Evolutionary conservation across 2,113 vertebrate species (phyloP).

Genomic region (Crocuta crocuta): DNA sequence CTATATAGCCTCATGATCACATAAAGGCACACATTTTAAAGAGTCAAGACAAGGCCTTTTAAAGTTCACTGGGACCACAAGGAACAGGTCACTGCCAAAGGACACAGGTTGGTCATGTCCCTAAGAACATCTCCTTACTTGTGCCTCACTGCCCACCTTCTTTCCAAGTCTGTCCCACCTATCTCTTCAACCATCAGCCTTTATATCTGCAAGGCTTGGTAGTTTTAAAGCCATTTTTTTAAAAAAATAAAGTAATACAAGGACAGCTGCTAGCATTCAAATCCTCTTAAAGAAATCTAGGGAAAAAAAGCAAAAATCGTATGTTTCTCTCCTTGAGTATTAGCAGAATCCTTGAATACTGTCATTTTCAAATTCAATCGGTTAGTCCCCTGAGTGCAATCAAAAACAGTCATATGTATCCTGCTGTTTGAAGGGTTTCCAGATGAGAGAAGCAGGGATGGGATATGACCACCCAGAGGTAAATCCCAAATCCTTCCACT

Average conservation of each 20-base stretch:
- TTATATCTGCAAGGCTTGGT: not conserved
- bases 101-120: not conserved
- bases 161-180: not conserved
- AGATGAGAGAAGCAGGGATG: not conserved
- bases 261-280: not conserved
- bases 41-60: not conserved
- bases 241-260: not conserved
- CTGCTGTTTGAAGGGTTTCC: not conserved
- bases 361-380: conserved; percentile 1
- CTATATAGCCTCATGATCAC: not conserved
- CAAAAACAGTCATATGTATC: not conserved
- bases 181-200: not conserved
- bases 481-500: not conserved
- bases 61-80: not conserved
- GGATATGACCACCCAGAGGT: not conserved
- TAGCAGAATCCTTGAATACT: not conserved
- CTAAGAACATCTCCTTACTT: not conserved
- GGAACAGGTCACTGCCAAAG: not conserved
- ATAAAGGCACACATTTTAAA: not conserved
- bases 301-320: not conserved
- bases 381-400: not conserved
- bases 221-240: not conserved
- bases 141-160: not conserved
- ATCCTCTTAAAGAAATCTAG: not conserved
- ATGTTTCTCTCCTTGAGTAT: not conserved